These are phyloP conservation scores for Adoxophyes honmai DNA, from an alignment of 1,140 invertebrate genomes.

Conservation along the genomic window DNA sequence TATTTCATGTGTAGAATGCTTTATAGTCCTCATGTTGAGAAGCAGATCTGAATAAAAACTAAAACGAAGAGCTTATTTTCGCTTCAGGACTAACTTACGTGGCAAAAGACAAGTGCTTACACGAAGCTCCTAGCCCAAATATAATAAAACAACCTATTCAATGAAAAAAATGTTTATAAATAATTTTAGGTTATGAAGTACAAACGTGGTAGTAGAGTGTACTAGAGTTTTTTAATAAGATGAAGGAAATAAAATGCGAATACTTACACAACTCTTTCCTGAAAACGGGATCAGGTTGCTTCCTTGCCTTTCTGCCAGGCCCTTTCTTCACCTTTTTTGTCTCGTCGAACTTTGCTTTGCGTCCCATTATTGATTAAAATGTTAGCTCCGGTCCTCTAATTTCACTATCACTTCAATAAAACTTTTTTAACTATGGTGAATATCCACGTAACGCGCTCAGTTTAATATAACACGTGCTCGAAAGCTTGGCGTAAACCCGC, in stretches of 20 bases:
- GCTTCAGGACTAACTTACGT: no score
- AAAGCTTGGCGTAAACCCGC: constrained; percentile 10
- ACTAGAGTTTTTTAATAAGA: neutral
- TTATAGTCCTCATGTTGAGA: no score
- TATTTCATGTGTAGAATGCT: no score
- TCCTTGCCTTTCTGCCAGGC: constrained; percentile 89
- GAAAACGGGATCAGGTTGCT: constrained; percentile 88
- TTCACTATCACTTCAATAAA: neutral
- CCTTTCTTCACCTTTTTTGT: constrained; percentile 86
- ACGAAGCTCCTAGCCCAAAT: no score
- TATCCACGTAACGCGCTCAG: constrained; percentile 1
- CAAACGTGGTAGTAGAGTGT: neutral
- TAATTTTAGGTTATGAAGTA: constrained; percentile 1
- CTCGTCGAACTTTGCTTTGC: constrained; percentile 88
- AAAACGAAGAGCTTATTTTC: no score
- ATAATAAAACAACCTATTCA: no score
- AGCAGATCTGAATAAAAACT: no score
- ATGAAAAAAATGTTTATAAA: no score
- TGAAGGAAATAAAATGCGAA: constrained; percentile 18
- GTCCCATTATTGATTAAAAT: constrained; percentile 84
- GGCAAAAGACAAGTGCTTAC: no score
- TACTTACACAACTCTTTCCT: constrained; percentile 77
- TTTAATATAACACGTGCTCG: constrained; percentile 4
- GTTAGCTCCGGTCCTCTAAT: neutral
- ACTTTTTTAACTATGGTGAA: neutral